phyloP scores from a whole-genome alignment of 92 coral and sea anemone genomes.

The Isaurus tuberculatus region DNA sequence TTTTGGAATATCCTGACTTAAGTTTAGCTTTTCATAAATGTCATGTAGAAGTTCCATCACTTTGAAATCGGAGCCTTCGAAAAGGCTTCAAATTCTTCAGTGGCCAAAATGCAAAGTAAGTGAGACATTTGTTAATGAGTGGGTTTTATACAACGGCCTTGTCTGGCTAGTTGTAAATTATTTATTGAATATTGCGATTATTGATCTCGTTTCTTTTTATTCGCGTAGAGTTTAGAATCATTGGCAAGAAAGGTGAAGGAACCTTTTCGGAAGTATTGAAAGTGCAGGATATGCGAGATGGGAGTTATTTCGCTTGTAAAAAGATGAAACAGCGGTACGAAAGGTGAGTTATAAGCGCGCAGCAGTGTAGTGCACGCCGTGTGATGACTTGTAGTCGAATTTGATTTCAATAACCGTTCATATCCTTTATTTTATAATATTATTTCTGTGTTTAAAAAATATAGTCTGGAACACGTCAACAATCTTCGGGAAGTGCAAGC shows the following conservation, averaged over 20 bases:
- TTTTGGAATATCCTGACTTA: slow-evolving; percentile 12
- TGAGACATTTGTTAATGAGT: slow-evolving; percentile 34
- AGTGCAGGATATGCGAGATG: slow-evolving; percentile 94
- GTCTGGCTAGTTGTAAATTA: slow-evolving; percentile 41
- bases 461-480: slow-evolving; percentile 95
- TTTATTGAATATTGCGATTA: slow-evolving; percentile 24
- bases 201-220: slow-evolving; percentile 36
- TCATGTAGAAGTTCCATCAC: slow-evolving; percentile 31
- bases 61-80: slow-evolving; percentile 18
- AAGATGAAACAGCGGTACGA: slow-evolving; percentile 98
- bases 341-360: slow-evolving; percentile 59
- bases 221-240: slow-evolving; percentile 87
- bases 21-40: neutral
- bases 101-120: slow-evolving; percentile 43
- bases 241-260: slow-evolving; percentile 99
- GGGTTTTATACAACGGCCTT: slow-evolving; percentile 24
- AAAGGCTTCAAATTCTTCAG: slow-evolving; percentile 1
- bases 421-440: neutral
- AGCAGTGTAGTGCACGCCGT: neutral
- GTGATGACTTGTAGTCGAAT: neutral
- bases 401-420: slow-evolving; percentile 1
- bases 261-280: slow-evolving; percentile 98
- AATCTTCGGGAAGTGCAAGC: slow-evolving; percentile 96
- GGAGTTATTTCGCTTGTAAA: slow-evolving; percentile 95
- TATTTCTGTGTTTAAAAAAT: slow-evolving; percentile 9